These are phyloP conservation scores for Petrolisthes manimaculis DNA, from an alignment of 2,888 invertebrate genomes.

Conservation along the genomic window DNA sequence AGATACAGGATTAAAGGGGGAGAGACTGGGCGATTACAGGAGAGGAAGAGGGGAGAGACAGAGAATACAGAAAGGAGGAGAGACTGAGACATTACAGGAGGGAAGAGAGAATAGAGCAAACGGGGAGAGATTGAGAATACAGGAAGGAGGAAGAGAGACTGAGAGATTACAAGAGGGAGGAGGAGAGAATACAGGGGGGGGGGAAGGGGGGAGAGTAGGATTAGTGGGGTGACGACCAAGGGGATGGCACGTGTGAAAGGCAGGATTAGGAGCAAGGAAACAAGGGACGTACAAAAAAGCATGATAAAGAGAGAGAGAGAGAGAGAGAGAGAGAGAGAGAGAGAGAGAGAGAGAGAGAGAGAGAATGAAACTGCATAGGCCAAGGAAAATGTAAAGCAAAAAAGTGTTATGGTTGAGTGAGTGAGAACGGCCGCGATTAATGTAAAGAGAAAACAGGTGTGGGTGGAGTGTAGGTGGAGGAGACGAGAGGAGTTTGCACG, in stretches of 20 bases:
- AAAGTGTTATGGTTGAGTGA: too few species aligned
- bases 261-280: neutral
- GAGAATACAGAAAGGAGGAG: neutral
- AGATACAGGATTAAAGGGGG: neutral
- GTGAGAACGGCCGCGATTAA: neutral
- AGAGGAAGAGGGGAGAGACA: neutral
- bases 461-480: neutral
- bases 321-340: neutral
- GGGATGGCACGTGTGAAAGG: neutral
- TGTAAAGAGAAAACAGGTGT: neutral
- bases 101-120: neutral
- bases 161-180: neutral
- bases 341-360: neutral
- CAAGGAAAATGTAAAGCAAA: too few species aligned
- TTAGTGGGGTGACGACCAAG: neutral
- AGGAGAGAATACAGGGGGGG: neutral
- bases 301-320: neutral
- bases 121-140: neutral
- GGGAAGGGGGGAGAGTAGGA: conserved; percentile 5
- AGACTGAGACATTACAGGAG: neutral
- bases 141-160: neutral
- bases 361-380: neutral
- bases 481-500: neutral
- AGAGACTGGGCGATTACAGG: neutral
- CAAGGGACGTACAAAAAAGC: neutral